Percentiles rank a stretch among this genome's conserved stretches.
Conservation (phyloP, 2,113 vertebrate species). For the Rhegmatorhina hoffmannsi region DNA sequence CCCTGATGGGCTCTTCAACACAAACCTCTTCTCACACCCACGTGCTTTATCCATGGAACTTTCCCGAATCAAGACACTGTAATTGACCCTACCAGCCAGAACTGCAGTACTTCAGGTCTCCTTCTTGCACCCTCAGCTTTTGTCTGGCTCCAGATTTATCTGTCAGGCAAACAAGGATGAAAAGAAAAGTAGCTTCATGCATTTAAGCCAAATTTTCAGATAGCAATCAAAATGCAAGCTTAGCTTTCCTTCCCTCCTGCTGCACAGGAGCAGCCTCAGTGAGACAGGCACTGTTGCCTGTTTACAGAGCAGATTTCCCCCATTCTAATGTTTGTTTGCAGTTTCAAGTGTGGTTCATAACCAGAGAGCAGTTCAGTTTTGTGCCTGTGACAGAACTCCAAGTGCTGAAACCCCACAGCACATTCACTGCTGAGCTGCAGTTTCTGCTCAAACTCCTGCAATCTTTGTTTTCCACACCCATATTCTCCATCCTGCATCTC, state of each 20-base stretch:
- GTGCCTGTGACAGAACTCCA: neutral
- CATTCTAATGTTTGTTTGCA: neutral
- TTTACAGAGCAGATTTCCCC: neutral
- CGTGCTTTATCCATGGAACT: neutral
- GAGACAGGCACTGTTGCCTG: neutral
- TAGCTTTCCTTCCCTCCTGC: conserved; percentile 43
- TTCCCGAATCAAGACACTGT: neutral
- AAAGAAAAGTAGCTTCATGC: neutral
- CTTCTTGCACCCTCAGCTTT: neutral
- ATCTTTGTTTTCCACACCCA: neutral
- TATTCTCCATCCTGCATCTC: neutral
- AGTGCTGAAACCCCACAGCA: neutral
- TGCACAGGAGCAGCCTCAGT: conserved; percentile 45
- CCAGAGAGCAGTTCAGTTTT: neutral
- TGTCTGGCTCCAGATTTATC: conserved; percentile 12
- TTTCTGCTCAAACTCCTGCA: neutral
- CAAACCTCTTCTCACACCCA: neutral
- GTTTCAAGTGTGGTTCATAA: conserved; percentile 10
- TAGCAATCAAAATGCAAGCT: conserved; percentile 48
- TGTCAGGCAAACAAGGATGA: conserved; percentile 12
- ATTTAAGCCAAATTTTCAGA: conserved; percentile 57
- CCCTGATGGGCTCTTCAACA: neutral
- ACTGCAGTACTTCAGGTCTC: neutral
- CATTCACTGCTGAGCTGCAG: neutral
- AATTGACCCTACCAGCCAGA: conserved; percentile 10